Percentiles rank a stretch among this genome's conserved stretches.
Evolutionary conservation across 2,888 invertebrate species (phyloP).

Genomic region (Hyppa rectilinea): DNA sequence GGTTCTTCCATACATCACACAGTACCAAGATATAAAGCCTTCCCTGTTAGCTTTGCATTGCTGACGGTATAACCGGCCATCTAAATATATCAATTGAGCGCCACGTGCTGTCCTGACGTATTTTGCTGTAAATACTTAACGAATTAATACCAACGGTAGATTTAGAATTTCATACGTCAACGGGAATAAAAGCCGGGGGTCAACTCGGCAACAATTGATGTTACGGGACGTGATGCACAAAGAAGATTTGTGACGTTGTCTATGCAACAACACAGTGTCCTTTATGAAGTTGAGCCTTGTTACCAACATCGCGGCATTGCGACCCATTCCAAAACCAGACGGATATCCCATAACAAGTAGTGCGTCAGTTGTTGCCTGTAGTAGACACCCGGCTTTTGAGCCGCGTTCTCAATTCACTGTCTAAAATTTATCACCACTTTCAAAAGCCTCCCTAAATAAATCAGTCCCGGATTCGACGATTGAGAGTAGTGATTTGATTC

Average conservation of each 20-base stretch:
- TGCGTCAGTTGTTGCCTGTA: background rate
- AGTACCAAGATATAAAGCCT: conserved; percentile 75
- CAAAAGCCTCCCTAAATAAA: background rate
- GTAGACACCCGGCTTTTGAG: conserved; percentile 3
- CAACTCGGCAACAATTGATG: background rate
- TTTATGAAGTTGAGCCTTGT: background rate
- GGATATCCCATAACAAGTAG: background rate
- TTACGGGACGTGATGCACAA: background rate
- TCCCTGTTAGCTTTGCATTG: conserved; percentile 72
- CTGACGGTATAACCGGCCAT: conserved; percentile 69
- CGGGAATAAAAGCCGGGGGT: background rate
- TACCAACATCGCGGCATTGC: background rate
- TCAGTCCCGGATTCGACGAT: background rate
- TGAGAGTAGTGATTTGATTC: conserved; percentile 9
- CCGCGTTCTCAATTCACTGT: background rate
- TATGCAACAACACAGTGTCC: background rate
- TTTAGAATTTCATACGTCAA: background rate
- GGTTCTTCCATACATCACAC: conserved; percentile 71
- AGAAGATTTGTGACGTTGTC: background rate
- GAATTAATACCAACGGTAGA: conserved; percentile 24
- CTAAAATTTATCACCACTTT: conserved; percentile 12
- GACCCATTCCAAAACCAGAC: too few species aligned
- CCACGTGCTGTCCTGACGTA: conserved; percentile 72
- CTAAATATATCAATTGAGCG: conserved; percentile 71
- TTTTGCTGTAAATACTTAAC: conserved; percentile 69